Percentiles rank a stretch among this genome's conserved stretches.
Conservation (phyloP, 2,888 invertebrate genomes). For the Dioctria rufipes region DNA sequence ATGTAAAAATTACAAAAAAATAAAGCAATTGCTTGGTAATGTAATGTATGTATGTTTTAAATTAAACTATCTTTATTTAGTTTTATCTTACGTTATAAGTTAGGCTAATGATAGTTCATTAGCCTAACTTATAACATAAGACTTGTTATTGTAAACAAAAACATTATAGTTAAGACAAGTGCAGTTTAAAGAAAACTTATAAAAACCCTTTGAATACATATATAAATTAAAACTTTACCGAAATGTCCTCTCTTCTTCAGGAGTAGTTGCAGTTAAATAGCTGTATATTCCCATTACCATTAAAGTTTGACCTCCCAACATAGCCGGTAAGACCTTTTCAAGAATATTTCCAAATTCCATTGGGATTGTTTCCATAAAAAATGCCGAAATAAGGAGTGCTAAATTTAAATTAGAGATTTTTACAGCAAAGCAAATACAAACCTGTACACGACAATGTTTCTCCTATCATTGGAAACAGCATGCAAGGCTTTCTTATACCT, state of each 20-base stretch:
- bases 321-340: slow-evolving; percentile 68
- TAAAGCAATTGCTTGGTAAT: too few species aligned
- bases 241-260: slow-evolving; percentile 69
- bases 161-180: too few species aligned
- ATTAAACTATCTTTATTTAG: too few species aligned
- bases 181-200: too few species aligned
- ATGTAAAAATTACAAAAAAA: too few species aligned
- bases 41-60: too few species aligned
- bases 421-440: slow-evolving; percentile 58
- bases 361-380: slow-evolving; percentile 68
- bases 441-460: slow-evolving; percentile 66
- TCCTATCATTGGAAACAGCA: slow-evolving; percentile 69
- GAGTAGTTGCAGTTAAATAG: slow-evolving; percentile 69
- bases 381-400: slow-evolving; percentile 69
- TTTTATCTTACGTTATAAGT: too few species aligned
- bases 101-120: too few species aligned
- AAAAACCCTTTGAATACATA: neutral
- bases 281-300: slow-evolving; percentile 70
- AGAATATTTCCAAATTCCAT: slow-evolving; percentile 70
- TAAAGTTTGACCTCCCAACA: slow-evolving; percentile 69
- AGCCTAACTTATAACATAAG: too few species aligned
- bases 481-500: slow-evolving; percentile 70
- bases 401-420: slow-evolving; percentile 1
- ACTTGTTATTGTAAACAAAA: too few species aligned
- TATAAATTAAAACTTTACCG: slow-evolving; percentile 60